A percentile compares a stretch with the other conserved stretches of the same genome.
phyloP scores from a whole-genome alignment of 2,113 vertebrate genomes.

The Accipiter cooperii region DNA sequence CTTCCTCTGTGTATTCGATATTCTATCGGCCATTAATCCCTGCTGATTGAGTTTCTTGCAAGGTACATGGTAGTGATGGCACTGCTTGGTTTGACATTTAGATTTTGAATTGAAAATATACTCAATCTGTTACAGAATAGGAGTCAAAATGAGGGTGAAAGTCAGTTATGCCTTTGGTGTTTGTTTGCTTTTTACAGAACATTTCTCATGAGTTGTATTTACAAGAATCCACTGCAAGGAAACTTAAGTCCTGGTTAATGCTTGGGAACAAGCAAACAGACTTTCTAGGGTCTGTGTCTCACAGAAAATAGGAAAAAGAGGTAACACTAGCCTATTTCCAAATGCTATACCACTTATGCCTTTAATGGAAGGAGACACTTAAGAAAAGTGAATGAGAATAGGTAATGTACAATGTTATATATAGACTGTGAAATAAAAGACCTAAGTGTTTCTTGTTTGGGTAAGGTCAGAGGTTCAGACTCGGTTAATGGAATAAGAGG shows the following conservation, averaged over 20 bases:
- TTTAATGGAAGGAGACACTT: neutral
- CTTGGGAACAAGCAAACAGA: neutral
- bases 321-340: neutral
- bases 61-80: neutral
- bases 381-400: neutral
- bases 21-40: neutral
- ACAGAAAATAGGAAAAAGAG: neutral
- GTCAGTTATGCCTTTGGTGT: neutral
- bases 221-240: neutral
- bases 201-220: neutral
- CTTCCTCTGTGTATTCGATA: neutral
- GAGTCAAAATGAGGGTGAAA: neutral
- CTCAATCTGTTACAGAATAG: neutral
- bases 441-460: neutral
- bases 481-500: neutral
- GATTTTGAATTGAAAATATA: neutral
- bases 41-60: neutral
- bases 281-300: neutral
- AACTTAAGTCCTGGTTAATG: neutral
- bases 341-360: neutral
- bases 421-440: neutral
- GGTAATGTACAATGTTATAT: neutral
- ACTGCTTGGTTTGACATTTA: neutral
- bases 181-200: neutral
- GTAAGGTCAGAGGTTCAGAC: neutral